Evolutionary conservation across 2,888 invertebrate species (phyloP), one percentile per base, ranked within the genome.

Genomic region (Agrilus mali): DNA sequence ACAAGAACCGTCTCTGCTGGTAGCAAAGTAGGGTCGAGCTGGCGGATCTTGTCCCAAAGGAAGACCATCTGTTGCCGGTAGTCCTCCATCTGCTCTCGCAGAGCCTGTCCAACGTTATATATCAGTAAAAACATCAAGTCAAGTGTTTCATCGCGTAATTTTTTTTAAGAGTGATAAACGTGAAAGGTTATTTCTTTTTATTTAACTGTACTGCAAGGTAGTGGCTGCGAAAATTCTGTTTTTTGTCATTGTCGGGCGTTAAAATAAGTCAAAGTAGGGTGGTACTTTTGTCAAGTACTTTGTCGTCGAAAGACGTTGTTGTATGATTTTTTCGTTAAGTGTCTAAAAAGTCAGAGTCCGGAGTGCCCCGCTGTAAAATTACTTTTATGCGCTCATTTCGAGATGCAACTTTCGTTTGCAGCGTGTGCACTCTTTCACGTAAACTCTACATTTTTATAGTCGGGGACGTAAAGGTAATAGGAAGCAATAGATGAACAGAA

Each of bases 341-440:
- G 68, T 82, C 83, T 65, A 82, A 74, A 64, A 80, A 77, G 60
- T 84, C 83, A 64, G 78, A 74, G 70, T 86, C 86, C 57, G 90
- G 89, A 59, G 80, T 80, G 70, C 88, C 90, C 65, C 87, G 82
- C 73, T 88, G 86, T 66, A 85, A 77, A 61, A 92, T 73, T 58
- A 87, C 74, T 70, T 89, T 90, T 64, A 89, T 83, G 64, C 89
- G 83, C 72, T 92, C 90, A 67, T 81, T 82, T 56, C 86, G 82
- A 70, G 86, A 83, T 62, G 82, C 78, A 63, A 92, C 86, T 76
- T 87, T 87, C 72, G 81, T 83, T 70, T 89, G 87, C 64, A 92
- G 78, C 66, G 80, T 78, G 67, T 85, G 86, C 60, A 88, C 82
- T 70, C 78, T 80, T 71, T 90, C 89, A 10, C 27, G 27, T 27